Percentiles rank a stretch among this genome's conserved stretches.
phyloP scores from a whole-genome alignment of 2,888 invertebrate genomes.

The Sarcophaga rosellei region DNA sequence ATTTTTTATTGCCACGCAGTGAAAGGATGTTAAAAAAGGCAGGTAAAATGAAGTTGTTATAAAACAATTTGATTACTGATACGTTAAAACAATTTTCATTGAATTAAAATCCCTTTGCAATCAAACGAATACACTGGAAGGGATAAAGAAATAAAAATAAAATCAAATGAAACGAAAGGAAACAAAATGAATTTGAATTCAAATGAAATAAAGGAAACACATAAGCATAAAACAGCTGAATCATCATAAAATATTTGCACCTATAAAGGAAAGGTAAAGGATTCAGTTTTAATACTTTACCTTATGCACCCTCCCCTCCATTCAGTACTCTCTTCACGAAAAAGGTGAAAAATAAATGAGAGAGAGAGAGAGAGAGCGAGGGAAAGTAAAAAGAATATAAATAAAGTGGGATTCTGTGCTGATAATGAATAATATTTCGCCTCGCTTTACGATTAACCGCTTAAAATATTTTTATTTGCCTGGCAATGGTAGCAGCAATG shows the following conservation, averaged over 20 bases:
- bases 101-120: constrained; percentile 55
- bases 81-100: constrained; percentile 35
- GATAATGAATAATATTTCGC: constrained; percentile 23
- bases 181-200: not conserved
- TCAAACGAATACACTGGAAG: constrained; percentile 32
- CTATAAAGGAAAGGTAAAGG: not conserved
- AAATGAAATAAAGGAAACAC: not conserved
- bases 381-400: not conserved
- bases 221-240: not conserved
- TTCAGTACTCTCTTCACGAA: too few species aligned
- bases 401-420: not conserved
- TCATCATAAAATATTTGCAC: constrained; percentile 24
- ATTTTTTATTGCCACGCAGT: not conserved
- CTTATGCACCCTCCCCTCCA: too few species aligned
- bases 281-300: not conserved
- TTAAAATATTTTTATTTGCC: not conserved
- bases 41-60: constrained; percentile 27
- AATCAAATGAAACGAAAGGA: constrained; percentile 1
- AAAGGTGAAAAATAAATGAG: not conserved
- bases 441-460: not conserved
- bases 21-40: not conserved
- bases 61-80: constrained; percentile 41
- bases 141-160: not conserved
- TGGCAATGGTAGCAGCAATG: not conserved
- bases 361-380: not conserved